These are phyloP conservation scores for Anastrepha obliqua DNA, from an alignment of 1,140 invertebrate genomes.

Conservation along the genomic window DNA sequence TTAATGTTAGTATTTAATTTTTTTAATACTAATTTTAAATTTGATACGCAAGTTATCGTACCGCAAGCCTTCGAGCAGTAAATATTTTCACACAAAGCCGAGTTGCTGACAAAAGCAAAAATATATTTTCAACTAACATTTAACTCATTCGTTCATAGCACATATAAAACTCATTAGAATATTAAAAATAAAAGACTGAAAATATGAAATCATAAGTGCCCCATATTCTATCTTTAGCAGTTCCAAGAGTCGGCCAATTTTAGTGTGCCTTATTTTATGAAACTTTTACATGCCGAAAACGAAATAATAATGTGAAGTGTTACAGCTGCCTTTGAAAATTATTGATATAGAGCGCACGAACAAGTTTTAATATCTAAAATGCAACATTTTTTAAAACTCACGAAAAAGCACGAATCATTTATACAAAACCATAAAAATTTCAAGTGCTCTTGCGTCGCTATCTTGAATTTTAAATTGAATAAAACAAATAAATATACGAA, in stretches of 20 bases:
- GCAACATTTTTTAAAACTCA: constrained; percentile 26
- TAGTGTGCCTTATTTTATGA: constrained; percentile 29
- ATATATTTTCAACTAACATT: no score
- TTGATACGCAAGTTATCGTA: no score
- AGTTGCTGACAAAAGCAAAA: no score
- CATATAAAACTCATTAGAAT: background rate
- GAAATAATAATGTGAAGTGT: background rate
- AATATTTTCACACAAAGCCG: no score
- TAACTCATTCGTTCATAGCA: background rate
- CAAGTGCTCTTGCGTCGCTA: background rate
- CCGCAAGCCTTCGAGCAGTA: no score
- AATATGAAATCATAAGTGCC: constrained; percentile 30
- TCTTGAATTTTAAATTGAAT: constrained; percentile 5
- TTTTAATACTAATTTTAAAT: no score
- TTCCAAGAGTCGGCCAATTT: background rate
- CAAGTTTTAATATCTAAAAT: constrained; percentile 33
- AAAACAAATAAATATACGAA: background rate
- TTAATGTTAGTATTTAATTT: no score
- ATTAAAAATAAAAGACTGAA: background rate
- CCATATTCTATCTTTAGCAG: constrained; percentile 29
- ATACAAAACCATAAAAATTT: constrained; percentile 9
- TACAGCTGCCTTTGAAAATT: background rate
- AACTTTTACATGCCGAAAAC: constrained; percentile 5
- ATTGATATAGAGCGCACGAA: constrained; percentile 11
- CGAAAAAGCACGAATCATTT: constrained; percentile 35